Conservation (phyloP, 2,113 vertebrate genomes). For the Alethe castanea region DNA sequence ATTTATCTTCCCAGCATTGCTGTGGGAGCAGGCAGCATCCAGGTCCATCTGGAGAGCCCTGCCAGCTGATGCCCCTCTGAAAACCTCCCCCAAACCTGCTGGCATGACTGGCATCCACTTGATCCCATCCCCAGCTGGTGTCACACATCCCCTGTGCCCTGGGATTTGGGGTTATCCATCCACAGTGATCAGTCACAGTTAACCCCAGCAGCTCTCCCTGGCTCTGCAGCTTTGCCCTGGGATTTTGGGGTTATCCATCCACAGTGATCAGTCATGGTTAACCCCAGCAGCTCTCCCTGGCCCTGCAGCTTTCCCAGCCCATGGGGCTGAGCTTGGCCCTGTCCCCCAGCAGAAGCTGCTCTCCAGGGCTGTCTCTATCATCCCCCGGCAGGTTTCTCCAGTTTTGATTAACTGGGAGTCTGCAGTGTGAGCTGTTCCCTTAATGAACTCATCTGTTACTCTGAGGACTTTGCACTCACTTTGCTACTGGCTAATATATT, state of each 20-base stretch:
- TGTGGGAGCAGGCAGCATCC: background rate
- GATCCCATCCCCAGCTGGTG: background rate
- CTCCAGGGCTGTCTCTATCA: background rate
- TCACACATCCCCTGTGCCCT: background rate
- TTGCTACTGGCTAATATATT: constrained; percentile 68
- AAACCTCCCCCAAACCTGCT: background rate
- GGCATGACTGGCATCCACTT: background rate
- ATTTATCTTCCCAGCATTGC: background rate
- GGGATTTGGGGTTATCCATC: background rate
- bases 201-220: background rate
- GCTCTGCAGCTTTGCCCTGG: too few relatives aligned
- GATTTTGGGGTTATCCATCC: background rate
- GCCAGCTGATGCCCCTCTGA: background rate
- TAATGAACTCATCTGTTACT: constrained; percentile 69
- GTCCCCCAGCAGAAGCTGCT: background rate
- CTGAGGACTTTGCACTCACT: constrained; percentile 17
- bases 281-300: background rate
- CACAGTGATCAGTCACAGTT: background rate
- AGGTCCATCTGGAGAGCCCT: background rate
- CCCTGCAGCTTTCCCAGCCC: background rate
- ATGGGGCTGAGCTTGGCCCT: too few relatives aligned
- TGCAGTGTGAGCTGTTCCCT: constrained; percentile 38
- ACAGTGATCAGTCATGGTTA: too few relatives aligned
- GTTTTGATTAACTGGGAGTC: constrained; percentile 65
- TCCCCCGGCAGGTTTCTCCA: background rate